Percentiles rank a stretch among this genome's conserved stretches.
Conservation (phyloP, 2,888 invertebrate genomes). For the Seira sanloemensis region DNA sequence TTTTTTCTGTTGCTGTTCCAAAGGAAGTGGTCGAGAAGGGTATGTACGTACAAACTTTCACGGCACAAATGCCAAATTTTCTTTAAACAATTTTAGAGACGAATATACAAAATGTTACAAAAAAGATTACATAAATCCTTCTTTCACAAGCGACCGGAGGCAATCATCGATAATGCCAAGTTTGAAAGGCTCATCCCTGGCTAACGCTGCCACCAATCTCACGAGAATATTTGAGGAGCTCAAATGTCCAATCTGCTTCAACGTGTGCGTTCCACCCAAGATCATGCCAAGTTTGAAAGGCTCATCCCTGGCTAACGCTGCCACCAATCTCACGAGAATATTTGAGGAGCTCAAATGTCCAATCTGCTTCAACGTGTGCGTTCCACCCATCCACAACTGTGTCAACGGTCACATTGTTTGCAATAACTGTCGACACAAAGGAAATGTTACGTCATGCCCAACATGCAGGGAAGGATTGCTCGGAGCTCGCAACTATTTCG, state of each 20-base stretch:
- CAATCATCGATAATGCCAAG: not conserved
- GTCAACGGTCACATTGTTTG: slow-evolving; percentile 71
- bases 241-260: slow-evolving; percentile 72
- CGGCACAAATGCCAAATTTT: too few species aligned
- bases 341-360: slow-evolving; percentile 72
- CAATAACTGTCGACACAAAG: slow-evolving; percentile 59
- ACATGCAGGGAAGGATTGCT: slow-evolving; percentile 62
- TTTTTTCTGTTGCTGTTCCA: too few species aligned
- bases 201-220: slow-evolving; percentile 40
- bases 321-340: slow-evolving; percentile 57
- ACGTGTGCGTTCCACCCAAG: slow-evolving; percentile 68
- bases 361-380: slow-evolving; percentile 68
- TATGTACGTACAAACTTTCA: too few species aligned
- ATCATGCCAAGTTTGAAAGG: not conserved
- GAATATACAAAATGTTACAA: too few species aligned
- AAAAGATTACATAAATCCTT: too few species aligned
- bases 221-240: slow-evolving; percentile 69
- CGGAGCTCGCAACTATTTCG: slow-evolving; percentile 69
- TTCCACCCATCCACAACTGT: slow-evolving; percentile 70
- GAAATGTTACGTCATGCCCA: slow-evolving; percentile 32
- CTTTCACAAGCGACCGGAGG: too few species aligned
- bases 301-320: not conserved
- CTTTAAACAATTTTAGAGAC: too few species aligned
- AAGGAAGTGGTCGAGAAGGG: too few species aligned
- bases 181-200: not conserved